These are phyloP conservation scores for Brevimyrus niger DNA, from an alignment of 2,113 vertebrate genomes.

Conservation along the genomic window DNA sequence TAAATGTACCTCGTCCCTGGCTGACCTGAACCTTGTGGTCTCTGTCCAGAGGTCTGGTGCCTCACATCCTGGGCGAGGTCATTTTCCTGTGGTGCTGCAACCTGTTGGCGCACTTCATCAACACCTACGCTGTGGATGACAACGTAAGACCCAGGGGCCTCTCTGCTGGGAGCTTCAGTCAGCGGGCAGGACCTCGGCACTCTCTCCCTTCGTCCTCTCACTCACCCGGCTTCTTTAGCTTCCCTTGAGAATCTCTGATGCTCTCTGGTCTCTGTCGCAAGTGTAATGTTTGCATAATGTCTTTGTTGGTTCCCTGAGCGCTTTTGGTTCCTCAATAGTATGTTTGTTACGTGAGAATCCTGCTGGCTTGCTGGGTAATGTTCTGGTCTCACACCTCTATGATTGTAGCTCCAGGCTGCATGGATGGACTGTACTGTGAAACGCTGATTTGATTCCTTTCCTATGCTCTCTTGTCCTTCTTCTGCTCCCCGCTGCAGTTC, in stretches of 20 bases:
- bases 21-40: slow-evolving; percentile 24
- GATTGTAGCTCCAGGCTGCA: neutral
- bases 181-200: no score
- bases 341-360: neutral
- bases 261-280: neutral
- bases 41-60: slow-evolving; percentile 69
- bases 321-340: neutral
- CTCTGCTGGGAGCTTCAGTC: neutral
- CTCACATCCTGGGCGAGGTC: slow-evolving; percentile 78
- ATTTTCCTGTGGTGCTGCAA: slow-evolving; percentile 87
- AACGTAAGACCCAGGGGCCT: slow-evolving; percentile 59
- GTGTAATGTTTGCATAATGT: neutral
- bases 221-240: neutral
- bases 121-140: slow-evolving; percentile 79
- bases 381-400: neutral
- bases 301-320: neutral
- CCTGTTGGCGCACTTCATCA: slow-evolving; percentile 82
- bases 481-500: slow-evolving; percentile 59
- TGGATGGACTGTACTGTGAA: neutral
- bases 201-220: neutral
- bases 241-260: neutral
- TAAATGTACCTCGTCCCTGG: neutral
- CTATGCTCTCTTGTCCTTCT: neutral
- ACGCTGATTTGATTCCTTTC: neutral
- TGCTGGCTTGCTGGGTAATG: neutral